Conservation (phyloP, 1,140 invertebrate genomes). For the Bicyclus anynana region DNA sequence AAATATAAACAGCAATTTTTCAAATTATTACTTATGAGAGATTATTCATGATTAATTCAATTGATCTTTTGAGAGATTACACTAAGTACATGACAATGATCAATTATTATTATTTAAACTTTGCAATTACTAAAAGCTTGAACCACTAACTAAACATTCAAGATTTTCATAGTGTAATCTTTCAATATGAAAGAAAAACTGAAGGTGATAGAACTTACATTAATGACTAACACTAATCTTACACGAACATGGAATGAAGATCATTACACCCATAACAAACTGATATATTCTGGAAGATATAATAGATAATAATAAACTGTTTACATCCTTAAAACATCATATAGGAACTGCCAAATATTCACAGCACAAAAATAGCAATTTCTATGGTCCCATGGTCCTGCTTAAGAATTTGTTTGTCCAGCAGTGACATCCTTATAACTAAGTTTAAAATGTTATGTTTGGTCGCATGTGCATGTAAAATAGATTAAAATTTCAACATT, state of each 20-base stretch:
- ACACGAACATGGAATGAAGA: constrained; percentile 57
- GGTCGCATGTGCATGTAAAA: too few species aligned
- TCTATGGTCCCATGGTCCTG: not conserved
- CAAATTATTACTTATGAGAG: not conserved
- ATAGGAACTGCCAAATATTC: constrained; percentile 16
- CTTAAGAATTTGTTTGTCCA: not conserved
- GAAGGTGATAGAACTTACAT: constrained; percentile 30
- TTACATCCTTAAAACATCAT: not conserved
- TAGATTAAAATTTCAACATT: too few species aligned
- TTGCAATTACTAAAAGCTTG: too few species aligned
- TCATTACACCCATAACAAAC: constrained; percentile 48
- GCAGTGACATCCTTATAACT: not conserved
- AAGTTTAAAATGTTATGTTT: not conserved
- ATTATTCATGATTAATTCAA: not conserved
- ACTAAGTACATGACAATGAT: too few species aligned
- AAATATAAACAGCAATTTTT: too few species aligned
- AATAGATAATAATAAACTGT: constrained; percentile 3
- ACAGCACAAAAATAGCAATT: constrained; percentile 6
- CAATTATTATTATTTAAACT: too few species aligned
- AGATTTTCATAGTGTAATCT: not conserved
- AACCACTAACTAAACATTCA: too few species aligned
- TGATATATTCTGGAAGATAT: constrained; percentile 12
- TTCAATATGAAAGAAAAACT: not conserved
- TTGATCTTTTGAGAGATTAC: not conserved
- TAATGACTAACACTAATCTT: constrained; percentile 43